Base-by-base conservation (phyloP, 2,113 vertebrate species). In the Ciconia maguari region DNA sequence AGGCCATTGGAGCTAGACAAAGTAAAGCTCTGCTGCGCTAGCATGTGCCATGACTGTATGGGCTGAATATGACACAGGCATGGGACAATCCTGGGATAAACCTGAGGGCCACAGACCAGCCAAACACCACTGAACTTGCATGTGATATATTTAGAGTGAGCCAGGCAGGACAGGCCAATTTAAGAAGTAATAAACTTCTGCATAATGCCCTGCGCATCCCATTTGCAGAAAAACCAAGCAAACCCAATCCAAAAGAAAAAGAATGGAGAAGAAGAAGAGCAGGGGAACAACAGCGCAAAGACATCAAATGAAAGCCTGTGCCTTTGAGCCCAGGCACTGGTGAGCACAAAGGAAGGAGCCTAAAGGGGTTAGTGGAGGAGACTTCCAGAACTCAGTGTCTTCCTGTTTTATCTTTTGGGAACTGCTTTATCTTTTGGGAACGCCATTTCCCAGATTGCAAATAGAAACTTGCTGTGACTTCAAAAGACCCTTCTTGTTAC, bases 111-210 rank as follows among this genome's bases (percentile, higher is more conserved):
- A 6, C 69, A 30, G 74, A 32, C 22, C 48, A 71, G 22, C 36
- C 74, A 18, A 58, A 81, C 24, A 10, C 51, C 62, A 12, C 44
- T 38, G n/a, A 65, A 16, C n/a, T 18, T 26, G 12, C 41, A 10
- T 0, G 1, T 21, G 57, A 1, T 24, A 0, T 0, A 3, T 5
- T 29, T 7, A 9, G 34, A 36, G 32, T 3, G 4, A 54, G 30
- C 21, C 68, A 48, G 70, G 44, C 29, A 65, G 89, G 30, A 65
- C 5, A 10, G 44, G 15, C 4, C 32, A 2, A 8, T 42, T 49
- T 7, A 10, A 64, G 32, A 41, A 77, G 1, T 6, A 1, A 25
- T 2, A 4, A 82, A 65, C 12, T 24, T 13, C 24, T 36, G 24
- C 34, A 2, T 3, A 7, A 36, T 1, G 15, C 9, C 44, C 9